phyloP scores from a whole-genome alignment of 2,888 invertebrate species.

The Spatulosminthurus flaviceps region DNA sequence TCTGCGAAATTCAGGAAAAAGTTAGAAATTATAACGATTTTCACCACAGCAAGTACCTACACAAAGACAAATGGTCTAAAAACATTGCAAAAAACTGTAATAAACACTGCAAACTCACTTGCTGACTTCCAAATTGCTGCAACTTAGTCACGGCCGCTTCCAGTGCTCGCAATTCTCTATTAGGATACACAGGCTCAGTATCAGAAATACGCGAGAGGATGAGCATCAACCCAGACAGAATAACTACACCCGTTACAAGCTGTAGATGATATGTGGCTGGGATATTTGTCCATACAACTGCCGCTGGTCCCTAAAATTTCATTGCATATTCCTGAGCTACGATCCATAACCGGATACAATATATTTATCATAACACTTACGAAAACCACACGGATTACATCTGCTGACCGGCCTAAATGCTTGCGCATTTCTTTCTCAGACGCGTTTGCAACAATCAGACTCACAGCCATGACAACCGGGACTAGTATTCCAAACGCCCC shows the following conservation, averaged over 20 bases:
- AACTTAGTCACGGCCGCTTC: conserved; percentile 53
- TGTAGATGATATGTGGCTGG: conserved; percentile 59
- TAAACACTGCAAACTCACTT: conserved; percentile 53
- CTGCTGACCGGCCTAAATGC: conserved; percentile 58
- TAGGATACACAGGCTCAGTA: conserved; percentile 52
- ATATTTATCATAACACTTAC: conserved; percentile 51
- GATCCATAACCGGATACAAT: not conserved
- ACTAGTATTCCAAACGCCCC: conserved; percentile 58
- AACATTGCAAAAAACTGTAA: not conserved
- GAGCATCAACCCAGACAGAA: conserved; percentile 56
- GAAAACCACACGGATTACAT: conserved; percentile 54
- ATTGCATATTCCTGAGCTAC: not conserved
- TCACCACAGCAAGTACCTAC: not conserved
- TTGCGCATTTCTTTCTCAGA: conserved; percentile 56
- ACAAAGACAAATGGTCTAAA: not conserved
- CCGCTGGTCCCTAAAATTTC: conserved; percentile 54
- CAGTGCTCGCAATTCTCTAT: conserved; percentile 53
- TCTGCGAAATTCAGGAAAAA: conserved; percentile 37
- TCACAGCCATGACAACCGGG: conserved; percentile 57
- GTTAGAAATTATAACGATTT: not conserved
- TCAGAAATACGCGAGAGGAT: conserved; percentile 58
- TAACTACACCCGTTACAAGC: conserved; percentile 56
- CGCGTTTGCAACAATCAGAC: conserved; percentile 59
- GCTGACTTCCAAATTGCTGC: conserved; percentile 48
- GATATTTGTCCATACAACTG: conserved; percentile 55